phyloP scores from a whole-genome alignment of 2,113 vertebrate genomes.

The Peromyscus maniculatus region DNA sequence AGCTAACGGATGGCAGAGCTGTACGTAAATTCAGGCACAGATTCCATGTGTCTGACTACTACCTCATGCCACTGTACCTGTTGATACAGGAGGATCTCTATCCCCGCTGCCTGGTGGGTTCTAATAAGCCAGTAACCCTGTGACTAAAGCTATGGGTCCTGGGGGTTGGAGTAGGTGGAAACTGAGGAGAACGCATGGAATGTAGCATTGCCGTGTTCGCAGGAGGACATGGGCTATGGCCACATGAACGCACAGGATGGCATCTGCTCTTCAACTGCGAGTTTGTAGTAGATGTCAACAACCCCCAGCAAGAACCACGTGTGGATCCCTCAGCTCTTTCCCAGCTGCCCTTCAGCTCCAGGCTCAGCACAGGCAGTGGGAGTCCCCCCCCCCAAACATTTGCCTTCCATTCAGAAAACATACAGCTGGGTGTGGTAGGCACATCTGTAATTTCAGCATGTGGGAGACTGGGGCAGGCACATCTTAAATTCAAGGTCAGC shows the following conservation, averaged over 20 bases:
- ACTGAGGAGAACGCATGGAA: no score
- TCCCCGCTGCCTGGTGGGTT: not conserved
- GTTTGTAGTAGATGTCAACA: not conserved
- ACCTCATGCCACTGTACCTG: accelerated
- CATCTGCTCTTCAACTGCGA: not conserved
- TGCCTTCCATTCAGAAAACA: not conserved
- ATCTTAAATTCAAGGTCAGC: not conserved
- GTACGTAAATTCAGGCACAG: not conserved
- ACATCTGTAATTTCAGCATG: not conserved
- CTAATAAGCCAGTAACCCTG: not conserved
- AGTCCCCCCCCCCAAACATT: not conserved
- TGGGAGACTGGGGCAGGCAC: not conserved
- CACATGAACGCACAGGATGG: not conserved
- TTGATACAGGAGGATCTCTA: not conserved
- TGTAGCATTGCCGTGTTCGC: not conserved
- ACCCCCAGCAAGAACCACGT: not conserved
- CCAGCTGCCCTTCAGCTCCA: not conserved
- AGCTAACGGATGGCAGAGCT: not conserved
- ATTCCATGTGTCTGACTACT: not conserved
- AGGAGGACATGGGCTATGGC: not conserved
- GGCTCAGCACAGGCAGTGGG: not conserved
- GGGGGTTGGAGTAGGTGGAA: not conserved
- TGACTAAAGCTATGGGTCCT: not conserved
- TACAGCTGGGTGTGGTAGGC: no score
- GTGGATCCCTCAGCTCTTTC: not conserved